Evolutionary conservation across 2,888 invertebrate species (phyloP).

Genomic region (Trilocha varians): DNA sequence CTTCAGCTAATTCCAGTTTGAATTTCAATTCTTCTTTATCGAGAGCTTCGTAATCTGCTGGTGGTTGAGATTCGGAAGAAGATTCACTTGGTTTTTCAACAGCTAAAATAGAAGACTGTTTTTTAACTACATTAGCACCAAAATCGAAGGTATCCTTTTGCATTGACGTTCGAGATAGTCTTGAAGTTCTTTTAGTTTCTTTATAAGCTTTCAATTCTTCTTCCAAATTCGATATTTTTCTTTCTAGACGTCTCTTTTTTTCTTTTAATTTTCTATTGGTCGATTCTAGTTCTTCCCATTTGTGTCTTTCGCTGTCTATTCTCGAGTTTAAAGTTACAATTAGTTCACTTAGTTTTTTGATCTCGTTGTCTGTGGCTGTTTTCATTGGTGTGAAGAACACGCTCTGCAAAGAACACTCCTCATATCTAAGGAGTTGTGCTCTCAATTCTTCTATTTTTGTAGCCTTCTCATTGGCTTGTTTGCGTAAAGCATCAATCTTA

Average conservation of each 20-base stretch:
- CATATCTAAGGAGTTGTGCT: slow-evolving; percentile 54
- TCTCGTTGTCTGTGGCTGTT: slow-evolving; percentile 75
- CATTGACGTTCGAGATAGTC: slow-evolving; percentile 34
- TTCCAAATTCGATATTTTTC: slow-evolving; percentile 33
- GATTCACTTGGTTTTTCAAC: slow-evolving; percentile 42
- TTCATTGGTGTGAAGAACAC: slow-evolving; percentile 68
- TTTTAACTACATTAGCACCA: slow-evolving; percentile 27
- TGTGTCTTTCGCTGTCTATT: slow-evolving; percentile 72
- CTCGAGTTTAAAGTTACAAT: slow-evolving; percentile 71
- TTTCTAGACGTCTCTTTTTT: slow-evolving; percentile 49
- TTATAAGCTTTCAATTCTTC: slow-evolving; percentile 35
- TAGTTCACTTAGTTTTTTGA: slow-evolving; percentile 73
- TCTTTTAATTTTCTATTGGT: slow-evolving; percentile 72
- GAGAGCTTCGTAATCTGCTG: slow-evolving; percentile 33
- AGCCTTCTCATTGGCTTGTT: slow-evolving; percentile 58
- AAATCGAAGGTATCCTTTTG: slow-evolving; percentile 27
- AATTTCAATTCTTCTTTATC: slow-evolving; percentile 57
- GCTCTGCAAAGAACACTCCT: slow-evolving; percentile 62
- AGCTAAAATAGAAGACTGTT: slow-evolving; percentile 33
- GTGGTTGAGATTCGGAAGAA: slow-evolving; percentile 31
- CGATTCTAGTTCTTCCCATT: slow-evolving; percentile 72
- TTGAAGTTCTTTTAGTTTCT: slow-evolving; percentile 41
- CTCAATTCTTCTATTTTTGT: slow-evolving; percentile 61
- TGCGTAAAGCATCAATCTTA: slow-evolving; percentile 63
- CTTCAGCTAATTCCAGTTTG: slow-evolving; percentile 75